Base-by-base conservation (phyloP, 2,113 vertebrate species). In the Bagarius yarrelli region DNA sequence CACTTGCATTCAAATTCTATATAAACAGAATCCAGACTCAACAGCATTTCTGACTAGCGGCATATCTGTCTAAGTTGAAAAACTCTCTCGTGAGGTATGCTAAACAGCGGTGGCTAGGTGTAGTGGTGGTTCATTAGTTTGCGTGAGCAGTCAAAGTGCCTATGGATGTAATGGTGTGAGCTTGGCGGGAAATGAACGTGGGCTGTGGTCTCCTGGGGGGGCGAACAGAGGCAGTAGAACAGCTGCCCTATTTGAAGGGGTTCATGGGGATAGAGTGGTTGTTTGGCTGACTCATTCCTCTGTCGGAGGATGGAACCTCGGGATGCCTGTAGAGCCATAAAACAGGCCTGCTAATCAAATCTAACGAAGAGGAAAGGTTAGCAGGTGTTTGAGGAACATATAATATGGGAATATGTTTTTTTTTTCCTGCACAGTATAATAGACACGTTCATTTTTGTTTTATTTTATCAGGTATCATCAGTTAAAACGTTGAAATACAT, bases 241-340 rank as follows among this genome's bases (percentile, higher is more conserved):
- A 88, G 83, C 82, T 86, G 84, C 56, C 67, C 74, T 73, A 69
- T 73, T 71, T 8, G 50, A 63, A 75, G 70, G 56, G 76, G 82
- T 44, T 27, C 63, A 67, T 56, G 34, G 30, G 32, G 63, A 69
- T 79, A 63, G 44, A 77, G 27, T 14, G 75, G 76, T 50, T 64
- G 80, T 75, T 79, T 80, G 59, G 53, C 83, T 81, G 83, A 82
- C 77, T 85, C 86, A 71, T 69, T 83, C 80, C 76, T 80, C 73
- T 53, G 32, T 71, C 78, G 81, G 52, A 76, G 78, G 71, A 82
- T 59, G 77, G 64, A 86, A 76, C 83, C 86, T 76, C 80, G 50
- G 81, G 75, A 86, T 84, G 82, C 73, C 60, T 76, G 86, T 19
- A 44, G 82, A 78, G 53, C 36, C 52, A 79, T 71, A 56, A 72